These are phyloP conservation scores for Oryctes rhinoceros DNA, from an alignment of 1,140 invertebrate species.

Conservation along the genomic window DNA sequence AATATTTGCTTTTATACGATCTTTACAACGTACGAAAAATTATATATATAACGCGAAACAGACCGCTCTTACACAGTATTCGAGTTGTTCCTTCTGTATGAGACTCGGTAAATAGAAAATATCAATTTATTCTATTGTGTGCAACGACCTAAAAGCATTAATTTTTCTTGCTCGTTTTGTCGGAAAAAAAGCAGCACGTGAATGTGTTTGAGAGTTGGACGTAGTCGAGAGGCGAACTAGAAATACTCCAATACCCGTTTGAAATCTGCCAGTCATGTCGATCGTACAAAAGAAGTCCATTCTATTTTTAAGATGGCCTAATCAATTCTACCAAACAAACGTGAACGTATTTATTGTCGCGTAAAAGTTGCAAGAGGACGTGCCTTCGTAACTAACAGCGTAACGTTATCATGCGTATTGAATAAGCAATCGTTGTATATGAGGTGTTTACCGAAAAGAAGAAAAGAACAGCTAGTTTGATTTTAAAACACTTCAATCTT, in stretches of 20 bases:
- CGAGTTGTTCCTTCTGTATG: not conserved
- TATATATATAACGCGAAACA: not conserved
- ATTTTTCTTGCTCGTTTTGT: not conserved
- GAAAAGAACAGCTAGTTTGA: not conserved
- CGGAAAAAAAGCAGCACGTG: not conserved
- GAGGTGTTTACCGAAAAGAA: not conserved
- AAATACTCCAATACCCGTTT: conserved; percentile 25
- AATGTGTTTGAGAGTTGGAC: not conserved
- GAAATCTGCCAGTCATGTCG: conserved; percentile 24
- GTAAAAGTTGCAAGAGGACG: conserved; percentile 11
- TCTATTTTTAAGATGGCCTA: conserved; percentile 36
- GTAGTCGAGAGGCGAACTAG: conserved; percentile 11
- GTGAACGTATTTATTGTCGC: conserved; percentile 18
- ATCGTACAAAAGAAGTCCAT: conserved; percentile 21
- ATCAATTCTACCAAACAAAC: conserved; percentile 27
- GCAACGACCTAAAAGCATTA: not conserved
- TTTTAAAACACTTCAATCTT: no score
- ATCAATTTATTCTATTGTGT: conserved; percentile 14
- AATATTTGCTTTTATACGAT: no score
- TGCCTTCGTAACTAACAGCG: no score
- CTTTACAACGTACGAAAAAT: not conserved
- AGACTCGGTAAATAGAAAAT: not conserved
- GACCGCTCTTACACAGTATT: not conserved
- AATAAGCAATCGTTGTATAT: not conserved
- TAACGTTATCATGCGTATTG: not conserved